Evolutionary conservation across 2,113 vertebrate genomes (phyloP).

Genomic region (Toxostoma redivivum): DNA sequence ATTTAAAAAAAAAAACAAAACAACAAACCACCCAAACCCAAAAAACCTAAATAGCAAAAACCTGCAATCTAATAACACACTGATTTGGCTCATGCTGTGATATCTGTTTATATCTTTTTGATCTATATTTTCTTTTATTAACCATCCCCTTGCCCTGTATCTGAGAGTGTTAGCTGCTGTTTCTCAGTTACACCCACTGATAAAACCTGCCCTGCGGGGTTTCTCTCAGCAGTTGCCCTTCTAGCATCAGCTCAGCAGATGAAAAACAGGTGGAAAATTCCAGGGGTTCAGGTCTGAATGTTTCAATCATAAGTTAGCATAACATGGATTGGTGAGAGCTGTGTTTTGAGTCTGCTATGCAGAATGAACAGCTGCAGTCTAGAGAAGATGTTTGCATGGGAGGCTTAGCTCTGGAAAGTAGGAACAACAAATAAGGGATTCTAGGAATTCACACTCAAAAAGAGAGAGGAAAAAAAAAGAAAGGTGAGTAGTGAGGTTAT

Average conservation of each 20-base stretch:
- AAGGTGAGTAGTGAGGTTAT: not conserved
- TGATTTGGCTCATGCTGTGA: conserved; percentile 32
- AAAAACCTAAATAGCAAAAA: not conserved
- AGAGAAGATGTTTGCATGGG: not conserved
- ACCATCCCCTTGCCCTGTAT: conserved; percentile 44
- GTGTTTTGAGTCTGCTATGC: conserved; percentile 56
- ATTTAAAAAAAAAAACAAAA: not conserved
- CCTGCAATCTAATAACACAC: not conserved
- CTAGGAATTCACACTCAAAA: not conserved
- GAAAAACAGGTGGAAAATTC: conserved; percentile 77
- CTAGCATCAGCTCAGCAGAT: conserved; percentile 49
- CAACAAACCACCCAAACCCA: not conserved
- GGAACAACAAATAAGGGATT: not conserved
- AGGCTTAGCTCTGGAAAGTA: not conserved
- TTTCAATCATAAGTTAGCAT: conserved; percentile 70
- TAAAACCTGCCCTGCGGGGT: conserved; percentile 58
- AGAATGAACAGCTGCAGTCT: conserved; percentile 49
- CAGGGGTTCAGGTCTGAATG: conserved; percentile 66
- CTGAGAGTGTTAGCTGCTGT: conserved; percentile 47
- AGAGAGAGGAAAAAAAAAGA: not conserved
- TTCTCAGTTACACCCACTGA: conserved; percentile 67
- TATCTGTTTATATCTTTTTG: conserved; percentile 61
- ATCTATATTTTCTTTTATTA: conserved; percentile 69
- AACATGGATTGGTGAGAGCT: conserved; percentile 57
- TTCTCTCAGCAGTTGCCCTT: conserved; percentile 56